phyloP scores from a whole-genome alignment of 2,113 vertebrate genomes.

The Tenebrosternarchus preto region DNA sequence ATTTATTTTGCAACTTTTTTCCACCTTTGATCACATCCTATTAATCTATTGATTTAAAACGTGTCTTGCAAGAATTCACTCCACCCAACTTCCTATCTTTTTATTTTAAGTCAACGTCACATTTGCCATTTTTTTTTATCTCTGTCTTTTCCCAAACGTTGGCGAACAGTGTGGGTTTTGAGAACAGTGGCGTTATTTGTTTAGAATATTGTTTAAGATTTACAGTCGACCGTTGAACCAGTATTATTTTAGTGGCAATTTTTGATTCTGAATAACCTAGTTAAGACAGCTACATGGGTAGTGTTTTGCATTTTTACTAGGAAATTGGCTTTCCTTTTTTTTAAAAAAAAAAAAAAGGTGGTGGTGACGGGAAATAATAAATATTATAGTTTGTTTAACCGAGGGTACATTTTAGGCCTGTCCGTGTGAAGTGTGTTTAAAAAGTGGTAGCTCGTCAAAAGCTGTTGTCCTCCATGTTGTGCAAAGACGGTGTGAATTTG shows the following conservation, averaged over 20 bases:
- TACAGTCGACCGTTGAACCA: not conserved
- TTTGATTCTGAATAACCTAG: too few relatives aligned
- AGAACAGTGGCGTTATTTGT: too few relatives aligned
- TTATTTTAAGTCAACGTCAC: not conserved
- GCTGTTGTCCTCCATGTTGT: slow-evolving; percentile 81
- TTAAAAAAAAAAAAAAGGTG: too few relatives aligned
- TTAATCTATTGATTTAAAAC: not conserved
- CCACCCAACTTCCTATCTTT: not conserved
- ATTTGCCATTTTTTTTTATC: not conserved
- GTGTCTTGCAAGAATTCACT: not conserved
- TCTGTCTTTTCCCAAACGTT: not conserved
- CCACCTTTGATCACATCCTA: not conserved
- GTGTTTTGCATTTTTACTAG: too few relatives aligned
- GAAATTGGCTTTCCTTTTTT: too few relatives aligned
- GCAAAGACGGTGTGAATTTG: slow-evolving; percentile 68
- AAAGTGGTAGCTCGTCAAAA: slow-evolving; percentile 47
- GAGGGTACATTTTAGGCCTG: not conserved
- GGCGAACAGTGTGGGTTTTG: not conserved
- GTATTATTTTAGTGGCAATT: not conserved
- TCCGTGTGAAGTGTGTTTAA: not conserved
- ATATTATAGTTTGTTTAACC: not conserved
- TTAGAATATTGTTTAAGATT: too few relatives aligned
- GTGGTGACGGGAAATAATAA: too few relatives aligned
- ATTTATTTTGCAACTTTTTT: slow-evolving; percentile 9
- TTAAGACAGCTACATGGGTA: too few relatives aligned